These are phyloP conservation scores for Myodes glareolus DNA, from an alignment of 2,113 vertebrate genomes.

Conservation along the genomic window DNA sequence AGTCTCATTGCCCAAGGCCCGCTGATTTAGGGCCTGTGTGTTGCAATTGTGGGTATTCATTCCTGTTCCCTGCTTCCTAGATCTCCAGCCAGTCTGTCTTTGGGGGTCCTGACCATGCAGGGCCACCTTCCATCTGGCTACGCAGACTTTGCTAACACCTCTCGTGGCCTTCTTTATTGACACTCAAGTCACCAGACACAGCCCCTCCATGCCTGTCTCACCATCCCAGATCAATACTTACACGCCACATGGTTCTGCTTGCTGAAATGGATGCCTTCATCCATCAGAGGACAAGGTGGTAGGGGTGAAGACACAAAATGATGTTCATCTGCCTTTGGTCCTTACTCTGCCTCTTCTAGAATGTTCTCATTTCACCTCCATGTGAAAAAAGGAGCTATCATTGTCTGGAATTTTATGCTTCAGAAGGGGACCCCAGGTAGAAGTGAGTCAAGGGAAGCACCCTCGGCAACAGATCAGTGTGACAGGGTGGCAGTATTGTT, in stretches of 20 bases:
- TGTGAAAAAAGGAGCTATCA: not conserved
- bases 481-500: not conserved
- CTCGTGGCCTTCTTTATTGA: not conserved
- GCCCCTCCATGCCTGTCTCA: too few relatives aligned
- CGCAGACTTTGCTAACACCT: not conserved
- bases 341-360: not conserved
- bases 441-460: not conserved
- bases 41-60: fast-evolving
- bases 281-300: fast-evolving
- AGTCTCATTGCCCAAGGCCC: not conserved
- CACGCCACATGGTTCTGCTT: not conserved
- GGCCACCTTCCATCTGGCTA: not conserved
- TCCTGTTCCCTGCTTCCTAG: not conserved
- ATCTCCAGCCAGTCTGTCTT: too few relatives aligned
- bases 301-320: fast-evolving
- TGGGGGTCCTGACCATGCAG: fast-evolving
- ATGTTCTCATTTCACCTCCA: not conserved
- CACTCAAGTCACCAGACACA: not conserved
- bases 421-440: not conserved
- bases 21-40: not conserved
- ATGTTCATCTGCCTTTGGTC: fast-evolving
- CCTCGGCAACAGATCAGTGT: not conserved
- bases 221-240: not conserved
- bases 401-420: not conserved
- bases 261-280: not conserved